Percentiles rank a stretch among this genome's conserved stretches.
phyloP scores from a whole-genome alignment of 2,888 invertebrate species.

The Autographa gamma region DNA sequence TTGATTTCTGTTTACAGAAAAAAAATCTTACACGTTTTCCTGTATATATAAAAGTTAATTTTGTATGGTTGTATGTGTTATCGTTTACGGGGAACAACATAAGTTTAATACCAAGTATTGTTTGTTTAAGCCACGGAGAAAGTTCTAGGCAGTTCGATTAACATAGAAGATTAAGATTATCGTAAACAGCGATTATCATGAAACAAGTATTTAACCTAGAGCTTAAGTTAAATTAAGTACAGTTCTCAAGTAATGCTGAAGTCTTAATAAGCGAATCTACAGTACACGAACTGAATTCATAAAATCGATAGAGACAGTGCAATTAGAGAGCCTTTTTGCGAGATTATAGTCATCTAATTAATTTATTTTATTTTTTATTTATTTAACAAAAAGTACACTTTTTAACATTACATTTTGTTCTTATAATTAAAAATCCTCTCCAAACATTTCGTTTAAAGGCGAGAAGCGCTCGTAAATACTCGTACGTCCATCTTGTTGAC shows the following conservation, averaged over 20 bases:
- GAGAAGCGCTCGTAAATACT: no score
- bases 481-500: no score
- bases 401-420: no score
- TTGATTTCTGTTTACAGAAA: conserved; percentile 4
- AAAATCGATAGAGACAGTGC: conserved; percentile 8
- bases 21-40: not conserved
- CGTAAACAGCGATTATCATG: not conserved
- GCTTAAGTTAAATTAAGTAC: not conserved
- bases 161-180: not conserved
- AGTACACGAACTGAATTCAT: not conserved
- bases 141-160: not conserved
- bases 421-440: no score
- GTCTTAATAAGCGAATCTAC: not conserved
- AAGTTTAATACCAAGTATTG: not conserved
- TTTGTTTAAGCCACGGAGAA: not conserved
- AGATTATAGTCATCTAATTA: no score
- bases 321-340: no score
- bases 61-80: not conserved
- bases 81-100: not conserved
- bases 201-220: not conserved
- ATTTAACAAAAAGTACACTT: no score
- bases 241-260: not conserved
- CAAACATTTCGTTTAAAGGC: no score
- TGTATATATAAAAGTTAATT: not conserved
- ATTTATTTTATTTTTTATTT: no score